Base-by-base conservation (phyloP, 2,888 invertebrate species). In the Trachelus stipa region DNA sequence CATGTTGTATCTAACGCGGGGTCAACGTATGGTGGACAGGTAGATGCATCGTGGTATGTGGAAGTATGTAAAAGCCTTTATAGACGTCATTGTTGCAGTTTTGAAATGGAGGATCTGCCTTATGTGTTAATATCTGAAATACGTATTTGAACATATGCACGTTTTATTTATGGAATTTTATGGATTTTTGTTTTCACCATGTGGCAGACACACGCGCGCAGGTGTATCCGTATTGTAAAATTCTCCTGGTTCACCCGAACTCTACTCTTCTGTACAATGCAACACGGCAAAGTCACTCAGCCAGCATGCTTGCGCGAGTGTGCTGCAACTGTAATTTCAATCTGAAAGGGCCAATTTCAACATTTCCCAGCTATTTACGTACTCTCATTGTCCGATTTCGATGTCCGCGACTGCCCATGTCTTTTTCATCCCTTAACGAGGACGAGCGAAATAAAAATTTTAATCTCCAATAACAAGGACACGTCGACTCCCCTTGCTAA, bases 101-200 rank as follows among this genome's bases (percentile, higher is more conserved):
- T 78, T 76, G 76, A 82, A 88, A 87, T 87, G 84, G 86, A 84
- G 85, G 83, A 87, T 88, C 87, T 88, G 88, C 87, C 88, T 88
- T 89, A 87, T 89, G 89, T 89, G 87, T 88, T 87, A 87, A 88
- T 87, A 86, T 88, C 86, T 86, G 85, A 86, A 85, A 88, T 88
- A 88, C 89, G 87, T 90, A 88, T 88, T 90, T 89, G 15, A 15
- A 88, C 89, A 90, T 89, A 88, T 88, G 90, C 88, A 91, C 89
- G 91, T 91, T 91, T 90, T 90, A 87, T 87, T 86, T 89, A 91
- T 91, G 89, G 88, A 91, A 90, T 91, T 90, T 90, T 91, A 91
- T 91, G 91, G 91, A 91, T 91, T 91, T 91, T 91, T 90, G 90
- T 89, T 56, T 56, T 34, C 34, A 56, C 23, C 56, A 88, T 88